These are phyloP conservation scores for Tetrao urogallus DNA, from an alignment of 2,113 vertebrate genomes.

Conservation along the genomic window DNA sequence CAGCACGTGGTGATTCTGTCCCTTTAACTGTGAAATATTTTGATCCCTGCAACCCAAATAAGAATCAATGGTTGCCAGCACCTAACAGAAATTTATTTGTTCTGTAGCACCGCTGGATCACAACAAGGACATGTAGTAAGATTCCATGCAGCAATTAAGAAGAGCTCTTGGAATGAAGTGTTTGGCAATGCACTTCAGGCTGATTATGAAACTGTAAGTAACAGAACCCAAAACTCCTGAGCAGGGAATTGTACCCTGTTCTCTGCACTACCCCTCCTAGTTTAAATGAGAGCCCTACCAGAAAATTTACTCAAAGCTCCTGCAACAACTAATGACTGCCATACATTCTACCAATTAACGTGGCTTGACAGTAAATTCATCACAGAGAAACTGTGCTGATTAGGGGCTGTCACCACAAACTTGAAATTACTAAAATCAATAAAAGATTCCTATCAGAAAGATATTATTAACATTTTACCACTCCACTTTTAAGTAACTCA, in stretches of 20 bases:
- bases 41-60: not conserved
- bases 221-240: not conserved
- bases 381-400: not conserved
- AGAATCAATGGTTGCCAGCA: not conserved
- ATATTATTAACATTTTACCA: not conserved
- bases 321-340: not conserved
- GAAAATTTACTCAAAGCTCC: not conserved
- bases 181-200: not conserved
- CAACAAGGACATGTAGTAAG: not conserved
- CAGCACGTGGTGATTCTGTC: not conserved
- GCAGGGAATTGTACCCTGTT: not conserved
- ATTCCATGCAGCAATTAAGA: not conserved
- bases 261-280: not conserved
- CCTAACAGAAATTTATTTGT: not conserved
- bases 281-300: not conserved
- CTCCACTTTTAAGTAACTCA: not conserved
- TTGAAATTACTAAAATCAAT: not conserved
- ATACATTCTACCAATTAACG: not conserved
- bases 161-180: not conserved
- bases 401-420: not conserved
- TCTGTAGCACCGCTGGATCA: not conserved
- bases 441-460: not conserved
- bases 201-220: not conserved
- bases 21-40: not conserved
- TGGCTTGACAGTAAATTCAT: not conserved